These are phyloP conservation scores for Plodia interpunctella DNA, from an alignment of 1,140 invertebrate species.

Conservation along the genomic window DNA sequence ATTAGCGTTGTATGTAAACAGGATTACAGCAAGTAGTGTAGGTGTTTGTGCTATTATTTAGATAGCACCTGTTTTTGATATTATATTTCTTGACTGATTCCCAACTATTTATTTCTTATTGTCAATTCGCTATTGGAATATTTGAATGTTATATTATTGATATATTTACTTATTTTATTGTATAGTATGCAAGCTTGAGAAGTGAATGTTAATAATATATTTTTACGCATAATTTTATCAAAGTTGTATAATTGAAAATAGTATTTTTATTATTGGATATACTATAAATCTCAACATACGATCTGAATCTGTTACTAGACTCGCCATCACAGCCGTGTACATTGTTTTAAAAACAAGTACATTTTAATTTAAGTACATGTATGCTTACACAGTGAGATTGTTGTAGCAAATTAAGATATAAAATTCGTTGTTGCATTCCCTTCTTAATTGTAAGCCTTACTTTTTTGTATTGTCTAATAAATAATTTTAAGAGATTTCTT, in stretches of 20 bases:
- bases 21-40: background rate
- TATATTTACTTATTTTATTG: no score
- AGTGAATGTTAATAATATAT: background rate
- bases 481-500: background rate
- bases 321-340: background rate
- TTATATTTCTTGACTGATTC: background rate
- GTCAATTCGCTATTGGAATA: no score
- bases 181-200: no score
- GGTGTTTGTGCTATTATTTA: background rate
- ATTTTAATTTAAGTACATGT: background rate
- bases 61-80: background rate
- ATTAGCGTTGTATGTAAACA: no score
- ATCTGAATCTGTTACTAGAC: background rate
- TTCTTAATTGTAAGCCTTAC: constrained; percentile 18
- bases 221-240: background rate
- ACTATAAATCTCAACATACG: background rate
- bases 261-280: no score
- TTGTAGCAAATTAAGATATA: background rate
- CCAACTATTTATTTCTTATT: background rate
- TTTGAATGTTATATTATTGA: no score
- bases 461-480: constrained; percentile 16
- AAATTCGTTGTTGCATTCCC: constrained; percentile 11
- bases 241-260: background rate
- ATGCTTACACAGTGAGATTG: background rate
- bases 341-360: constrained; percentile 9